Evolutionary conservation across 2,113 vertebrate genomes (phyloP), one percentile per base, ranked within the genome.

Genomic region (Paracyprichromis sp.): DNA sequence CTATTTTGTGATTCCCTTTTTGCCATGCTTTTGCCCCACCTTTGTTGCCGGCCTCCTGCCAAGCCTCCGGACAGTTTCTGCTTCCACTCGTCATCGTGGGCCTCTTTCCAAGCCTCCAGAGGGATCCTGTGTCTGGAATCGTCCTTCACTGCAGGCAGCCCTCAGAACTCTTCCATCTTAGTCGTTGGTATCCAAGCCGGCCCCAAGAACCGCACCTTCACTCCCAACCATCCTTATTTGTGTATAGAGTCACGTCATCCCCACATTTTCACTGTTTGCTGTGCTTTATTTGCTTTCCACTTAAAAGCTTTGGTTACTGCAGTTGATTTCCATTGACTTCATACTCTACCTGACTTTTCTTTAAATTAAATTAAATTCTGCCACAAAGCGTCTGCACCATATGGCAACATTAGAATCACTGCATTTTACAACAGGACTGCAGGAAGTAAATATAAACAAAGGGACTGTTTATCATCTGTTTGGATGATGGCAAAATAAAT

Each of bases 381-480:
- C 36, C 36, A 43, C 36, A 24, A 24, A 21, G n/a, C 3, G 0
- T 71, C n/a, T 24, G 66, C 66, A 71, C 7, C 36, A 43, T 71
- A 43, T 71, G 66, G n/a, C n/a, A 90, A 83, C 86, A 80, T 90
- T 89, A 63, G 83, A 83, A 83, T 89, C 87, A 80, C 56, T 83
- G 87, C 79, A 86, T 11, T 91, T 90, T 91, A 53, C 80, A 87
- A 86, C 57, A 52, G 78, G 56, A 45, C 29, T 56, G 56, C 6
- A 69, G 61, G 36, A 26, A 47, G 80, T 69, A 86, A 40, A 90
- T 78, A 89, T 54, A 86, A 88, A 88, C 47, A 73, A 8, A 12
- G 54, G 53, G 19, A 50, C 47, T 73, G 50, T 91, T 50, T 76
- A 81, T 86, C 59, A 19, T 79, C 86, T 85, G 31, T 84, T 40